phyloP scores from a whole-genome alignment of 2,888 invertebrate species.

The Drosophila acutilabella region DNA sequence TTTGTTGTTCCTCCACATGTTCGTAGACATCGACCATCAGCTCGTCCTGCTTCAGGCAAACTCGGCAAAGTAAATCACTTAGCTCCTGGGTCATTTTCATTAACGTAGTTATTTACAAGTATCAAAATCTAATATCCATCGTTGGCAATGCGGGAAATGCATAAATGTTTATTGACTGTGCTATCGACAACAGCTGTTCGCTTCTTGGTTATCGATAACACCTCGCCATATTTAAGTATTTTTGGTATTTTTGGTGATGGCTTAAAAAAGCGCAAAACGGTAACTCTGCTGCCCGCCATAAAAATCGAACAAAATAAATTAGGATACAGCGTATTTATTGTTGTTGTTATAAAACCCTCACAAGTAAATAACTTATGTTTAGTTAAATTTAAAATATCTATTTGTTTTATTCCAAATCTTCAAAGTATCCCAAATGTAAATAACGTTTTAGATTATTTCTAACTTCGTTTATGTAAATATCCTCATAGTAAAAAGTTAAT shows the following conservation, averaged over 20 bases:
- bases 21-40: constrained; percentile 82
- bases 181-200: constrained; percentile 18
- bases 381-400: not conserved
- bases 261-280: not conserved
- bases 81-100: constrained; percentile 47
- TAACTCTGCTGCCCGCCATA: not conserved
- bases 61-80: constrained; percentile 78
- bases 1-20: constrained; percentile 77
- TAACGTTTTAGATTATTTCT: constrained; percentile 36
- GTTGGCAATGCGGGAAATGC: constrained; percentile 3
- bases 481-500: constrained; percentile 25
- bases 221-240: not conserved
- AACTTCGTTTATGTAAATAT: constrained; percentile 52
- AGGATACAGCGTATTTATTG: not conserved
- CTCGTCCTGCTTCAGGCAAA: constrained; percentile 80
- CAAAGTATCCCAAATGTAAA: constrained; percentile 59
- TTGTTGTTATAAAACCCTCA: not conserved
- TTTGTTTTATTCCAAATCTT: constrained; percentile 22
- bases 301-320: not conserved
- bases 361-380: not conserved
- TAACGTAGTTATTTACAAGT: not conserved
- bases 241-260: not conserved
- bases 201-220: constrained; percentile 32
- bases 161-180: constrained; percentile 20
- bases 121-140: not conserved